Evolutionary conservation across 53 echinoderm and acorn worm genomes (phyloP).

Genomic region (Temnopleurus reevesii): DNA sequence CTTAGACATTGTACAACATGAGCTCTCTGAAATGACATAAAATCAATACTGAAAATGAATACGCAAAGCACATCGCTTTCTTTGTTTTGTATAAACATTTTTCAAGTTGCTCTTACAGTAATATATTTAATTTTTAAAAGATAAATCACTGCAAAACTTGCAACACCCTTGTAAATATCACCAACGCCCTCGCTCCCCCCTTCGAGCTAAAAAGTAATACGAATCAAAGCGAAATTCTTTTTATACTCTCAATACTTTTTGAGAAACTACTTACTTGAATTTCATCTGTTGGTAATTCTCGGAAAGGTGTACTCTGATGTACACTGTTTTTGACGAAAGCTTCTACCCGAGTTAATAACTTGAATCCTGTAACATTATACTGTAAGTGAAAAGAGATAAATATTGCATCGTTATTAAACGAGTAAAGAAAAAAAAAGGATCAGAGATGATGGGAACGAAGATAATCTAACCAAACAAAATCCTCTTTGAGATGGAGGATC

Average conservation of each 20-base stretch:
- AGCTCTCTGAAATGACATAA: too few relatives aligned
- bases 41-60: too few relatives aligned
- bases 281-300: background rate
- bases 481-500: background rate
- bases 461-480: too few relatives aligned
- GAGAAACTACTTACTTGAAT: background rate
- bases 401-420: background rate
- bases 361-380: conserved; percentile 37
- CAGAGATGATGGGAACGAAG: background rate
- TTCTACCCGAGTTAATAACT: conserved; percentile 1
- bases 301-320: background rate
- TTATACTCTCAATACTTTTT: background rate
- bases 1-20: too few relatives aligned
- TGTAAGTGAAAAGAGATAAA: background rate
- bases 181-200: background rate
- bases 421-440: background rate
- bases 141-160: background rate
- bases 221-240: background rate
- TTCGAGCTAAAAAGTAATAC: background rate
- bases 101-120: too few relatives aligned
- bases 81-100: too few relatives aligned
- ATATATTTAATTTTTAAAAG: too few relatives aligned
- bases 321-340: background rate
- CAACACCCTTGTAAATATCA: too few relatives aligned
- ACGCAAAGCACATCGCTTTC: too few relatives aligned